These are phyloP conservation scores for Phengaris arion DNA, from an alignment of 2,888 invertebrate species.

Conservation along the genomic window DNA sequence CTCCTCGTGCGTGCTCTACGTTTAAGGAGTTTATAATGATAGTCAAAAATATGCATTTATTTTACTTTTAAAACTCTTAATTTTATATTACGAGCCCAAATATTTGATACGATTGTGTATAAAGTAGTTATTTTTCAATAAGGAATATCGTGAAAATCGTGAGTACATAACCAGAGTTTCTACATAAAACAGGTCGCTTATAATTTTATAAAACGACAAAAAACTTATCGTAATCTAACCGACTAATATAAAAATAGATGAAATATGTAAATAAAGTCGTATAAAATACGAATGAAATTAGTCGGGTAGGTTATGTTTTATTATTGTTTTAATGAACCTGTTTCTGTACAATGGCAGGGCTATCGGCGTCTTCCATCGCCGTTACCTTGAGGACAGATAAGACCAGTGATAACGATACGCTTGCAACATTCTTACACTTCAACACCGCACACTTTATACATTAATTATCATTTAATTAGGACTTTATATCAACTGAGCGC, in stretches of 20 bases:
- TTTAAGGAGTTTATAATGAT: neutral
- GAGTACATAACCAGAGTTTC: neutral
- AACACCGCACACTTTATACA: conserved; percentile 35
- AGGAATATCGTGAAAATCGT: neutral
- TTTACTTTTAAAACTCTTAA: neutral
- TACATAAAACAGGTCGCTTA: neutral
- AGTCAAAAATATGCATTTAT: neutral
- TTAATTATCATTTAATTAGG: conserved; percentile 37
- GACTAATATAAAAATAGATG: conserved; percentile 22
- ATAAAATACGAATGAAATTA: conserved; percentile 15
- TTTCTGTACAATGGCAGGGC: conserved; percentile 42
- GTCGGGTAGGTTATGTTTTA: conserved; percentile 17
- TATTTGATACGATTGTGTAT: no score
- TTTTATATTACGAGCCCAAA: neutral
- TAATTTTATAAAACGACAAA: neutral
- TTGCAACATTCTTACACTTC: conserved; percentile 41
- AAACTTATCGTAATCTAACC: neutral
- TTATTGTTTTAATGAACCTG: conserved; percentile 11
- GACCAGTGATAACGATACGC: conserved; percentile 56
- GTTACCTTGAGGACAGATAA: conserved; percentile 75
- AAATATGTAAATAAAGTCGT: conserved; percentile 11
- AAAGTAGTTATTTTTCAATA: neutral
- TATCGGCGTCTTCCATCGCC: conserved; percentile 64
- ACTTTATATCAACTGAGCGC: conserved; percentile 21
- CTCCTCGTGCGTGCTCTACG: neutral